Evolutionary conservation across 2,888 invertebrate genomes (phyloP).

Genomic region (Podabrus alpinus): DNA sequence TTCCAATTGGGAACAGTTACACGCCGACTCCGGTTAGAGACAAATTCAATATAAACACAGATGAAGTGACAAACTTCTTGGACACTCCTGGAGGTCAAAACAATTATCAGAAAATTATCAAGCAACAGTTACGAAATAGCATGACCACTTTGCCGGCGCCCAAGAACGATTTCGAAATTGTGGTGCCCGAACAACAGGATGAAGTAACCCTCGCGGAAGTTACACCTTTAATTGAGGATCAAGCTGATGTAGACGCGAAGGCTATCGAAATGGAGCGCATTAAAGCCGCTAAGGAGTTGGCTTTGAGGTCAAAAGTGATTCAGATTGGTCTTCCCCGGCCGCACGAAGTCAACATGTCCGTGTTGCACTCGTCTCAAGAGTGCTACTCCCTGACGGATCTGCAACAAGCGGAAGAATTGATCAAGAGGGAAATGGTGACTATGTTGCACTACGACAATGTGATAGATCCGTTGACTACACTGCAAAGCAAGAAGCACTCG

Average conservation of each 20-base stretch:
- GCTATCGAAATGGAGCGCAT: slow-evolving; percentile 70
- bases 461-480: slow-evolving; percentile 67
- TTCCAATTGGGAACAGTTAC: slow-evolving; percentile 48
- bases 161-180: slow-evolving; percentile 97
- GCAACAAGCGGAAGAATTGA: slow-evolving; percentile 94
- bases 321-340: slow-evolving; percentile 86
- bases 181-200: slow-evolving; percentile 84
- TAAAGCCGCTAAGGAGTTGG: slow-evolving; percentile 70
- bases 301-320: slow-evolving; percentile 81
- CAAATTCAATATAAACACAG: slow-evolving; percentile 92
- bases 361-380: slow-evolving; percentile 76
- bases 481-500: slow-evolving; percentile 58
- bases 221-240: slow-evolving; percentile 69
- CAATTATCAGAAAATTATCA: slow-evolving; percentile 70
- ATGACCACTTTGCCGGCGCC: slow-evolving; percentile 85
- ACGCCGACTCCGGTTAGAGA: slow-evolving; percentile 85
- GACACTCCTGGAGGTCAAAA: slow-evolving; percentile 68
- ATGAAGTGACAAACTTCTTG: slow-evolving; percentile 73
- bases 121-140: slow-evolving; percentile 76
- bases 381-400: slow-evolving; percentile 81
- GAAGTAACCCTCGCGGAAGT: slow-evolving; percentile 52
- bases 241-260: slow-evolving; percentile 81
- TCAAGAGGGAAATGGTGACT: slow-evolving; percentile 94
- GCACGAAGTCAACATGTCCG: slow-evolving; percentile 80
- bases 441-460: slow-evolving; percentile 92